phyloP scores from a whole-genome alignment of 2,888 invertebrate species.

The Pachydiplax longipennis region DNA sequence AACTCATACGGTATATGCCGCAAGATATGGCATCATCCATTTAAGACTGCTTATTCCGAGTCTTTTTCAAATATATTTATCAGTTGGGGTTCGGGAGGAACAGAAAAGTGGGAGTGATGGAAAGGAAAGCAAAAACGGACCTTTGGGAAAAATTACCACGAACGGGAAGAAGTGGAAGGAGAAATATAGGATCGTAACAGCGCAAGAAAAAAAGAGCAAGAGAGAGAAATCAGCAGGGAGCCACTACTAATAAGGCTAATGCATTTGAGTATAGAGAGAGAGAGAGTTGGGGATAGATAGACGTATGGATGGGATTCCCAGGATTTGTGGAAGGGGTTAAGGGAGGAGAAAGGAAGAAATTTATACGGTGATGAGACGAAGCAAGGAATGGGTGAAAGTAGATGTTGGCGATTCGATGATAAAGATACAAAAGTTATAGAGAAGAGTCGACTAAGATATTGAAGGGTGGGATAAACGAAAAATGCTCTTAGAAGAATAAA shows the following conservation, averaged over 20 bases:
- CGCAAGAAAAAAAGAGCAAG: not conserved
- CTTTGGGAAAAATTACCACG: conserved; percentile 11
- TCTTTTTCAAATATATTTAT: not conserved
- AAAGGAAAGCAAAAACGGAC: not conserved
- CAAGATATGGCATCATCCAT: not conserved
- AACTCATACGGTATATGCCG: not conserved
- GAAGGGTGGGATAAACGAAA: not conserved
- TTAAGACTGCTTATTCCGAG: not conserved
- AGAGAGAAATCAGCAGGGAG: conserved; percentile 25
- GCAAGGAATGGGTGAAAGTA: not conserved
- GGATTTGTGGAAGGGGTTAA: no score
- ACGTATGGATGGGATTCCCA: not conserved
- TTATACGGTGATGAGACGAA: not conserved
- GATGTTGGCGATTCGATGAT: not conserved
- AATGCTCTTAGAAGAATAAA: not conserved
- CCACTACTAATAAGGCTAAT: conserved; percentile 36
- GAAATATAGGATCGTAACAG: not conserved
- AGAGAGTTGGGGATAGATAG: not conserved
- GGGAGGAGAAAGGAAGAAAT: not conserved
- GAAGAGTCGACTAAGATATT: not conserved
- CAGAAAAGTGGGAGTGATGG: not conserved
- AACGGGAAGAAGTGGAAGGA: not conserved
- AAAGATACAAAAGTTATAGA: not conserved
- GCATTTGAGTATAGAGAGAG: conserved; percentile 14
- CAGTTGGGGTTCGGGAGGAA: not conserved